Evolutionary conservation across 2,113 vertebrate genomes (phyloP), one percentile per base, ranked within the genome.

Genomic region (Connochaetes taurinus): DNA sequence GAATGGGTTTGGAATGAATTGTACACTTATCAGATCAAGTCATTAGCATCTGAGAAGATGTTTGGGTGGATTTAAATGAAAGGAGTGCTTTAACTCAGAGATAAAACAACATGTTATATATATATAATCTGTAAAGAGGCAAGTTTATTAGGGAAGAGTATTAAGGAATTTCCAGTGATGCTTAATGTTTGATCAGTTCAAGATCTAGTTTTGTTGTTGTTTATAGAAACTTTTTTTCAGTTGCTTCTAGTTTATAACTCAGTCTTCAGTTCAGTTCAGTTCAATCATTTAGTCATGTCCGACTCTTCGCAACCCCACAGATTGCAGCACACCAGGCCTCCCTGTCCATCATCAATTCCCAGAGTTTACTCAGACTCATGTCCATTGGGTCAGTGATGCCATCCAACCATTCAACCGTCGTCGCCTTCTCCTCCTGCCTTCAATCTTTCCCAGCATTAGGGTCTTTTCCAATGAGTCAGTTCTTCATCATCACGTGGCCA

Each of bases 21-120:
- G 29, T 89, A 9, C 17, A 53, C 84, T 97, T 96, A 95, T 96
- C 96, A 97, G 71, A 43, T 31, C 57, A 15, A 89, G 33, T 45
- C 86, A 87, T 86, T 82, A 62, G 50, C 87, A 62, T 81, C 62
- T 96, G 67, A 31, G 52, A 27, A 62, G 33, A 19, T 87, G 33
- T 92, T 43, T 92, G 78, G 57, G 80, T 90, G 57, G 33, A 83
- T 74, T 57, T 27, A 47, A 74, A 43, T 33, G 31, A 25, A 93
- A 78, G n/a, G 7, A 2, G 1, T 60, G 40, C 43, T 82, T 27
- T 91, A n/a, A 57, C 62, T 86, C 71, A 43, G 17, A 88, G 55
- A 92, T 95, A 93, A 95, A 89, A 78, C 55, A 62, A 4, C 16
- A 11, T 45, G 4, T 27, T 84, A 80, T n/a, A 0, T 87, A 29